These are phyloP conservation scores for Eupeodes luniger DNA, from an alignment of 2,888 invertebrate species.

Conservation along the genomic window DNA sequence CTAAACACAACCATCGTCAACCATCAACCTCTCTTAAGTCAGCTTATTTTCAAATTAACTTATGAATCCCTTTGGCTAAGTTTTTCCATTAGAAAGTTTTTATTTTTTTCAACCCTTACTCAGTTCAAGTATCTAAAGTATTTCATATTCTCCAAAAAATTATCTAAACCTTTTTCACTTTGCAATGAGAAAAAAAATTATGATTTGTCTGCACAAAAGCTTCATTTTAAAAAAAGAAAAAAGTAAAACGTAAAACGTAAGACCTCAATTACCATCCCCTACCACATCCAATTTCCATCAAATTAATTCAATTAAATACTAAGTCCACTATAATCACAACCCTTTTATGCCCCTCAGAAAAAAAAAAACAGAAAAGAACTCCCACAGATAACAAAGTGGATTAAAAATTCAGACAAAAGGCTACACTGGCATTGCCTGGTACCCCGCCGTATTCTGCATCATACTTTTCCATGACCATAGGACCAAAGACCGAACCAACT, in stretches of 20 bases:
- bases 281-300: conserved; percentile 72
- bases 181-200: neutral
- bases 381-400: conserved; percentile 60
- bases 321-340: conserved; percentile 74
- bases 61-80: conserved; percentile 22
- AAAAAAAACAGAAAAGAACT: neutral
- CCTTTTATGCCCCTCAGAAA: conserved; percentile 57
- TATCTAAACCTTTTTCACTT: conserved; percentile 34
- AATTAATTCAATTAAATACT: conserved; percentile 76
- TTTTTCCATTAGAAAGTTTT: conserved; percentile 41
- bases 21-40: neutral
- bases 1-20: too few species aligned
- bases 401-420: conserved; percentile 61
- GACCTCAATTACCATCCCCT: conserved; percentile 62
- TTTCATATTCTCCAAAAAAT: neutral
- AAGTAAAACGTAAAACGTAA: neutral
- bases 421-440: conserved; percentile 21
- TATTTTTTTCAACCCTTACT: neutral
- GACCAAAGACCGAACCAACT: too few species aligned
- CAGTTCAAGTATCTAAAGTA: conserved; percentile 5
- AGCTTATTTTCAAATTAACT: conserved; percentile 22
- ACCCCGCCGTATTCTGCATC: conserved; percentile 20
- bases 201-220: conserved; percentile 39
- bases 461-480: neutral
- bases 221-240: conserved; percentile 19